Conservation (phyloP, 1,140 invertebrate genomes). For the Bemisia tabaci region DNA sequence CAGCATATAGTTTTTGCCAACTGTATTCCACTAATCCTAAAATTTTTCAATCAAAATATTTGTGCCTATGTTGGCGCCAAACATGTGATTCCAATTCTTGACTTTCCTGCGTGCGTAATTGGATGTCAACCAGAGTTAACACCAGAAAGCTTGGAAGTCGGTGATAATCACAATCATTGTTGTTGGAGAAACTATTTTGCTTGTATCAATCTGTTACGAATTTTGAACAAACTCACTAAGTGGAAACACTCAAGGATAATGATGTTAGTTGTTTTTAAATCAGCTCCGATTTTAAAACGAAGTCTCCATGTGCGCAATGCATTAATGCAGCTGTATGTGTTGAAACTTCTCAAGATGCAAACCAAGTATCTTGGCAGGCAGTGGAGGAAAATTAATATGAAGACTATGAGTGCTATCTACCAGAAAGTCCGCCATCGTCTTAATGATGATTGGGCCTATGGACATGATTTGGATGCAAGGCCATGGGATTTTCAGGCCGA, state of each 20-base stretch:
- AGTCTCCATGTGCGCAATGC: conserved; percentile 91
- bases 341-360: conserved; percentile 99
- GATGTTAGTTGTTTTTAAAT: conserved; percentile 99
- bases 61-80: conserved; percentile 88
- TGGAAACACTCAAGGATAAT: conserved; percentile 99
- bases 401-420: conserved; percentile 98
- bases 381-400: conserved; percentile 99
- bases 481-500: conserved; percentile 99
- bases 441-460: conserved; percentile 99
- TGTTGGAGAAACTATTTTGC: conserved; percentile 98
- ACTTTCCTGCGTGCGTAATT: conserved; percentile 92
- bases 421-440: conserved; percentile 87
- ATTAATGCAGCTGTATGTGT: conserved; percentile 95
- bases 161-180: conserved; percentile 69
- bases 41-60: conserved; percentile 99
- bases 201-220: conserved; percentile 91
- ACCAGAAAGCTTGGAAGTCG: conserved; percentile 81
- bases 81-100: conserved; percentile 85
- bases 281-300: conserved; percentile 92
- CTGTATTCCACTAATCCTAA: conserved; percentile 94
- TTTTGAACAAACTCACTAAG: conserved; percentile 97
- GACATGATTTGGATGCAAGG: conserved; percentile 92
- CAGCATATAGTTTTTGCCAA: conserved; percentile 99
- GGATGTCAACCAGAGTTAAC: conserved; percentile 91
- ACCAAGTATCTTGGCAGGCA: conserved; percentile 97